Evolutionary conservation across 2,113 vertebrate genomes (phyloP).

Genomic region (Hiodon alosoides): DNA sequence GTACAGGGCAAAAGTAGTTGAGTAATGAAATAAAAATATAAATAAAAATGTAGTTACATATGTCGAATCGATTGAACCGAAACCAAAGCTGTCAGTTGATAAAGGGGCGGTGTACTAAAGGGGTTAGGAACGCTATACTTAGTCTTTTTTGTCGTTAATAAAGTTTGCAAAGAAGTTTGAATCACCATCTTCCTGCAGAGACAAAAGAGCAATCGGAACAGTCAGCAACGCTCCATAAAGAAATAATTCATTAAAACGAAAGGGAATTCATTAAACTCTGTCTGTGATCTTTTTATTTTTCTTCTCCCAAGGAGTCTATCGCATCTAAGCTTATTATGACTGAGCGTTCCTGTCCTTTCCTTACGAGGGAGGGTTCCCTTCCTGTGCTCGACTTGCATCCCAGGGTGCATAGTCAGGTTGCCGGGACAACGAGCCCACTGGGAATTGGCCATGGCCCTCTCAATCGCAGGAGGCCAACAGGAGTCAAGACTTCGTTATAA

Average conservation of each 20-base stretch:
- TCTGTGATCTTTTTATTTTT: neutral
- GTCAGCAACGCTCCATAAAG: neutral
- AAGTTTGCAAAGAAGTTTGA: neutral
- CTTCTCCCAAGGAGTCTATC: neutral
- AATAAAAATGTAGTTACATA: neutral
- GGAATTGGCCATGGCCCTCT: constrained; percentile 18
- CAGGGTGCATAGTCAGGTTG: constrained; percentile 37
- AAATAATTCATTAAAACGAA: too few relatives aligned
- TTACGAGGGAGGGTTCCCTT: neutral
- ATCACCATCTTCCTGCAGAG: neutral
- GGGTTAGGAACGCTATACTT: neutral
- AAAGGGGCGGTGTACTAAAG: too few relatives aligned
- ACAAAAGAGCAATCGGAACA: neutral
- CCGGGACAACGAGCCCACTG: constrained; percentile 28
- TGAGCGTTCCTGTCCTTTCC: neutral
- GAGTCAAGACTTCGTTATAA: neutral
- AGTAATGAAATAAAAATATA: neutral
- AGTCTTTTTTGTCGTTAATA: neutral
- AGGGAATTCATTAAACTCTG: too few relatives aligned
- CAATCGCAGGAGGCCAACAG: constrained; percentile 16
- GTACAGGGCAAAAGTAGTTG: too few relatives aligned
- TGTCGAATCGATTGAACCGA: too few relatives aligned
- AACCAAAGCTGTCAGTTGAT: too few relatives aligned
- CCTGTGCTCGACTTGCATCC: constrained; percentile 26
- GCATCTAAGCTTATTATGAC: constrained; percentile 12